A percentile compares a stretch with the other conserved stretches of the same genome.
phyloP scores from a whole-genome alignment of 1,140 invertebrate genomes.

The Atta texana region DNA sequence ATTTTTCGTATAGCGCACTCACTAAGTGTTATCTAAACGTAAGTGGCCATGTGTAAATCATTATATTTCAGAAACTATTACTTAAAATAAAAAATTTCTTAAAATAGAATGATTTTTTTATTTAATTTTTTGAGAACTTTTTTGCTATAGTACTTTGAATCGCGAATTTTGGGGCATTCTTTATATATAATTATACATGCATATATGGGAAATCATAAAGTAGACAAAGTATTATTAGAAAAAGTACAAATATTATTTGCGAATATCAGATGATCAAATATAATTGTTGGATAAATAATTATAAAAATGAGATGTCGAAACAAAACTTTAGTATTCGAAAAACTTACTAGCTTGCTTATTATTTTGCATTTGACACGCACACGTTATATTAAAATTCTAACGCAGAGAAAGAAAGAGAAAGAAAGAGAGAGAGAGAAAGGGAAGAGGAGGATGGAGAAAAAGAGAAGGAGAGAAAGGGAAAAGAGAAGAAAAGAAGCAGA shows the following conservation, averaged over 20 bases:
- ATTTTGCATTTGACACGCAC: background rate
- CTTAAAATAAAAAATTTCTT: no score
- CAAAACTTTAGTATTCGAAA: background rate
- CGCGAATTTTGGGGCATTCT: no score
- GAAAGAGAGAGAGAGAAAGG: background rate
- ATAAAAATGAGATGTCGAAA: background rate
- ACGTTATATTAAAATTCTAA: constrained; percentile 13
- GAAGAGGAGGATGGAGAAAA: background rate
- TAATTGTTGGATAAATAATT: background rate
- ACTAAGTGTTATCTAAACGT: no score
- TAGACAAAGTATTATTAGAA: background rate
- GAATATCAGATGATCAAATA: background rate
- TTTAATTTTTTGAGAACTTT: no score
- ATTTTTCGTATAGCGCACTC: no score
- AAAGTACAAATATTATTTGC: constrained; percentile 1
- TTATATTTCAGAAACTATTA: no score
- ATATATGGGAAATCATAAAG: background rate
- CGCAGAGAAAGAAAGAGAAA: background rate
- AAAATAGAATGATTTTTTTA: no score
- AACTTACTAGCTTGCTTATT: background rate
- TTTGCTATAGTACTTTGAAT: no score
- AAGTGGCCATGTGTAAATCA: no score
- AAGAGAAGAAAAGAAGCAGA: background rate
- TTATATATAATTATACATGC: no score
- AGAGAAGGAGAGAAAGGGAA: background rate